Base-by-base conservation (phyloP, 2,113 vertebrate species). In the Gorsachius goisagi region DNA sequence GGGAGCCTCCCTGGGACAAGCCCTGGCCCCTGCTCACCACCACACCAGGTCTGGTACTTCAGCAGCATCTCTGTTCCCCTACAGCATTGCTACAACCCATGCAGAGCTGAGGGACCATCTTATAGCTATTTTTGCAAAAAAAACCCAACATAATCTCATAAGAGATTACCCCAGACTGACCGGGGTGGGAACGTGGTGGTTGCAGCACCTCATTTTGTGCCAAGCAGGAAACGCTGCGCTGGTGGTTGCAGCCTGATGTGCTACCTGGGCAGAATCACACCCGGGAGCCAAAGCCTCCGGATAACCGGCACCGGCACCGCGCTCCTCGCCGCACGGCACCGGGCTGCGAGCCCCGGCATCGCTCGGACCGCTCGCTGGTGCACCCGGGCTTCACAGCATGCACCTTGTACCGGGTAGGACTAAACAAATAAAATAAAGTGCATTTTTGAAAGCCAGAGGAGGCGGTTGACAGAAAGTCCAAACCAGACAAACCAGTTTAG, bases 401-500 rank as follows among this genome's bases (percentile, higher is more conserved):
- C 62, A 32, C 72, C 73, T 50, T 4, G 53, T 1, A 64, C 49
- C 59, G 2, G 73, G 74, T 49, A n/a, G 80, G 32, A 14, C 12
- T 23, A 37, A 85, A 53, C 37, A 67, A 75, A 53, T 28, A 35
- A 73, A 60, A 85, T 4, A 28, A 75, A 59, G n/a, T 11, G 50
- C 64, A 20, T 63, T 62, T 26, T 13, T 58, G 47, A 71, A 41
- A 67, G 68, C 9, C 64, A 59, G 80, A 21, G 33, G 13, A 67
- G 49, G n/a, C 3, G 0, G 55, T 19, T 89, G 41, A 1, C 35
- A 14, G 67, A 30, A 69, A 44, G 52, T 49, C 13, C 6, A 62
- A 96, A 95, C 92, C 85, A 83, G 95, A 84, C 3, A 47, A 95
- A 96, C 95, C 91, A 89, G 95, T 95, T 89, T 1, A 44, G 84